Base-by-base conservation (phyloP, 2,113 vertebrate species). In the Bostrychus sinensis region DNA sequence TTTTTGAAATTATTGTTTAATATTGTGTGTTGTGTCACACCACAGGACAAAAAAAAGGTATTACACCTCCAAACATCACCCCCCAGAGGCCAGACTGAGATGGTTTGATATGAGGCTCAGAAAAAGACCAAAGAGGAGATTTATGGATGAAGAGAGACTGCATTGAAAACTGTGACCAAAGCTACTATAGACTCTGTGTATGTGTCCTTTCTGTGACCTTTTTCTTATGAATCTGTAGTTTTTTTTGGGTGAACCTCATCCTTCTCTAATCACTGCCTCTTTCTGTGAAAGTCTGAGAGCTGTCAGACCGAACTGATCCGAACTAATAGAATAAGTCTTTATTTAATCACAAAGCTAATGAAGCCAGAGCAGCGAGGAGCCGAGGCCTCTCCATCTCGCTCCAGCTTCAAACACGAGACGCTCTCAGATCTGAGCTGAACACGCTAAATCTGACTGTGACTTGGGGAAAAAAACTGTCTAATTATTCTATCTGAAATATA, bases 341-440 rank as follows among this genome's bases (percentile, higher is more conserved):
- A 45, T 73, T 74, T 60, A 56, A 63, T 74, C 46, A 59, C n/a
- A 2, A 32, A 39, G 39, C 60, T 56, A 70, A 68, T 72, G 72
- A 51, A 28, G 42, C 19, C 9, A 17, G 42, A 19, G 23, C 46
- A 26, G 46, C 3, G 30, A 26, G 7, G 46, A 26, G 43, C 43
- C 10, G 20, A 8, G 12, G 22, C 20, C 19, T 25, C 22, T 23
- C 17, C 11, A 23, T 7, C 14, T 22, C 12, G 23, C 10, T 17
- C 50, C n/a, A 37, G 11, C 13, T 39, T 23, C 20, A 1, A 36
- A 17, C 45, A 34, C 23, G 14, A 66, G 56, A 59, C 26, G 25
- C 26, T 8, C 50, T 10, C 5, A n/a, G 25, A 48, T 34, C 38
- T 0, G 4, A 25, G 53, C 1, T 32, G n/a, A n/a, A n/a, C 37